Evolutionary conservation across 2,797 vertebrate genomes (phyloP).

Genomic region (Helarctos malayanus): DNA sequence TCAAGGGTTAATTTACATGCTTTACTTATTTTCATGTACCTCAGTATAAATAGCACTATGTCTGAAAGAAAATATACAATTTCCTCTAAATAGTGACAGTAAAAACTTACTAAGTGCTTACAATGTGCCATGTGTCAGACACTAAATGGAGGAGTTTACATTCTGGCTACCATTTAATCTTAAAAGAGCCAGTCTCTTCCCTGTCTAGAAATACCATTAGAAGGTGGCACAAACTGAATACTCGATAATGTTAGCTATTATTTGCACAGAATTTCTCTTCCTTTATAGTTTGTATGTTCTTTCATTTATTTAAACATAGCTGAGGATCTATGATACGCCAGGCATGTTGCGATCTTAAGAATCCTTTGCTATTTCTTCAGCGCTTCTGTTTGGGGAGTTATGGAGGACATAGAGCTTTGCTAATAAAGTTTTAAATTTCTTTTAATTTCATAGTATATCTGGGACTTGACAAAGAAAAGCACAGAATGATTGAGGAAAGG

Average conservation of each 20-base stretch:
- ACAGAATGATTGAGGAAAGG: not conserved
- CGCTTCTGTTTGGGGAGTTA: not conserved
- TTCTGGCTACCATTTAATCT: not conserved
- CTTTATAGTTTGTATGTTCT: not conserved
- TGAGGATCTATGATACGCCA: not conserved
- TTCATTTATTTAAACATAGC: not conserved
- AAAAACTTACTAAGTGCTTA: not conserved
- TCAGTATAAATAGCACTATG: constrained; percentile 6
- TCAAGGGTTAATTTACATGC: not conserved
- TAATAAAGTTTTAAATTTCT: not conserved
- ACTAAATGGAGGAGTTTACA: not conserved
- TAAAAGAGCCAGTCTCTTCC: not conserved
- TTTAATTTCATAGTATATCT: not conserved
- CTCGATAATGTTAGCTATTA: not conserved
- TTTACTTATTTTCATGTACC: constrained; percentile 1
- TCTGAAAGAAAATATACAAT: constrained; percentile 3
- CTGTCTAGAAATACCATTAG: not conserved
- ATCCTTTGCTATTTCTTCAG: not conserved
- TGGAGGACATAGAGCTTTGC: not conserved
- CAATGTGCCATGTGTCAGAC: not conserved
- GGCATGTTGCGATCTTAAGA: not conserved
- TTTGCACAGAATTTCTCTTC: not conserved
- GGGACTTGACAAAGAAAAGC: not conserved
- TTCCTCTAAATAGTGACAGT: not conserved
- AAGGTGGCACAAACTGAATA: not conserved